phyloP scores from a whole-genome alignment of 1,140 invertebrate species.

The Ectropis grisescens region DNA sequence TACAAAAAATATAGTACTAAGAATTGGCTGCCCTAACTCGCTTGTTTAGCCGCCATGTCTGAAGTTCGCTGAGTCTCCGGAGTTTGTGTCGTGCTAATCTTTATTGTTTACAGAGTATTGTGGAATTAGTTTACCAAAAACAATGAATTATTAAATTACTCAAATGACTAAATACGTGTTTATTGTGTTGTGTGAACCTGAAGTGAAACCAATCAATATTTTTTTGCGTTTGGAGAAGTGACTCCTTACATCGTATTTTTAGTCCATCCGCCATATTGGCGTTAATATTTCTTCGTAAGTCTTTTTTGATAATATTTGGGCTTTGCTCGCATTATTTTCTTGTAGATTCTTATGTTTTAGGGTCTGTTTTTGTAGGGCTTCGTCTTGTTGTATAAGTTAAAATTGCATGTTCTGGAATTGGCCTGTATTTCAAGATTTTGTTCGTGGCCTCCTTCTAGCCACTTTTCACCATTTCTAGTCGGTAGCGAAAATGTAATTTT shows the following conservation, averaged over 20 bases:
- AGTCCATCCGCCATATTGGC: constrained; percentile 69
- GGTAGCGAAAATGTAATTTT: constrained; percentile 9
- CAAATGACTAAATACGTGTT: constrained; percentile 44
- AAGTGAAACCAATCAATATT: constrained; percentile 52
- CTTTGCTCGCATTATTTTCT: constrained; percentile 41
- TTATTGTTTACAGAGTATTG: constrained; percentile 58
- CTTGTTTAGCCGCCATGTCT: constrained; percentile 65
- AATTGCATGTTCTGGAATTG: constrained; percentile 41
- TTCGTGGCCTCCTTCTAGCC: constrained; percentile 49
- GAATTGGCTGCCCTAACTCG: constrained; percentile 50
- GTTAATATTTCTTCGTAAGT: constrained; percentile 68
- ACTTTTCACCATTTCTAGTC: constrained; percentile 32
- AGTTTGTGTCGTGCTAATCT: constrained; percentile 63
- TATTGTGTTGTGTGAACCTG: constrained; percentile 54
- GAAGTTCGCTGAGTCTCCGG: constrained; percentile 56
- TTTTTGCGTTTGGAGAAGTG: constrained; percentile 51
- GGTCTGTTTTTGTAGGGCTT: constrained; percentile 26
- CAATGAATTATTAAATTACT: constrained; percentile 44
- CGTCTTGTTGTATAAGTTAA: constrained; percentile 33
- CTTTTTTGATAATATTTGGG: constrained; percentile 62
- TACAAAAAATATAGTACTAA: constrained; percentile 38
- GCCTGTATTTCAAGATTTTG: constrained; percentile 38
- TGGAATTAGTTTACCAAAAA: constrained; percentile 48
- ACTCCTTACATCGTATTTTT: constrained; percentile 67
- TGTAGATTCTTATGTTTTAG: constrained; percentile 41